Base-by-base conservation (phyloP, 2,113 vertebrate genomes). In the Quiscalus mexicanus region DNA sequence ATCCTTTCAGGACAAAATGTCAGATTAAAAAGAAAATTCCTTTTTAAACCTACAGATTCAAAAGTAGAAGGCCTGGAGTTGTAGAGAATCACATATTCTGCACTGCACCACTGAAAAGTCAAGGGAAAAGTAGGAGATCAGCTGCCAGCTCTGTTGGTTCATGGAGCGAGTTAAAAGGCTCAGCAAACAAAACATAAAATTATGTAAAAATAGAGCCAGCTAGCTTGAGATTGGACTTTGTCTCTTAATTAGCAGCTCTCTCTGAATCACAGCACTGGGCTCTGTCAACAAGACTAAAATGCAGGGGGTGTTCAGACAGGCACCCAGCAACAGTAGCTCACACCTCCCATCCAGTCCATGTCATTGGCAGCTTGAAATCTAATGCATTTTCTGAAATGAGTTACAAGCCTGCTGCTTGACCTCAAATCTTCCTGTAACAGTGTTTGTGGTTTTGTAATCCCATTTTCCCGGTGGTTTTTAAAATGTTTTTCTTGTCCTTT, bases 1-100 rank as follows among this genome's bases (percentile, higher is more conserved):
- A 93, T 92, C 79, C 69, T 97, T 96, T 89, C 82, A 89, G 90
- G 91, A 94, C 79, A 89, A 93, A 94, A 97, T 84, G 85, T 88
- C 93, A 94, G 62, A 58, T 71, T 67, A 12, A 50, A 45, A 78
- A 93, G 89, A 79, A 64, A 73, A 81, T 45, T n/a, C 41, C n/a
- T 82, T 95, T 96, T 97, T 78, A 87, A 90, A 93, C 53, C 80
- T 50, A 30, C 65, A 42, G 53, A 22, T 71, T 93, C 76, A 75
- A 87, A 94, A 90, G 80, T 79, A 73, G 64, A 64, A 92, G 82
- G 86, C 73, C 73, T 87, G 77, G 65, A 82, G 84, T 90, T 78
- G 60, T 62, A 60, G 74, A 76, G 83, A 84, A 79, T 84, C 88
- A n/a, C 52, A 58, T 16, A 0, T 67, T 95, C 89, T 76, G 77